Base-by-base conservation (phyloP, 2,113 vertebrate species). In the Chascanopsetta lugubris region DNA sequence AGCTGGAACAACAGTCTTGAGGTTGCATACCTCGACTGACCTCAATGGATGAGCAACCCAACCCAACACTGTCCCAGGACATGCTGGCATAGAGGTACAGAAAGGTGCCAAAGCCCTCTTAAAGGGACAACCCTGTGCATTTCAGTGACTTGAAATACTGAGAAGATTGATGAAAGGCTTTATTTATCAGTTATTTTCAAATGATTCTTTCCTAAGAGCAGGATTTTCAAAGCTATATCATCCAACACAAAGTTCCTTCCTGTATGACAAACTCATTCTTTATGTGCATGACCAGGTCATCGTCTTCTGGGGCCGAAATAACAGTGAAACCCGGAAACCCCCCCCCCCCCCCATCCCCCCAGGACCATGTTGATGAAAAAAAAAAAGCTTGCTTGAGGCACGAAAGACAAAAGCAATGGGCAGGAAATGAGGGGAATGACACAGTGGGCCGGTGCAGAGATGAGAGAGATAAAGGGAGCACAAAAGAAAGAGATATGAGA, bases 221-320 rank as follows among this genome's bases (percentile, higher is more conserved):
- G 49, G 22, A 36, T 30, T 34, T 47, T n/a, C 10, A 49, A 59
- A 66, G 70, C 70, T 60, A 20, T 21, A 49, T 20, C 61, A 43
- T 61, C 51, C 73, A 57, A 22, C 30, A 69, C 17, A 18, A 21
- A 47, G 7, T 20, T 5, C 29, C 38, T 34, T 56, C 6, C 22
- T 12, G 42, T 55, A 70, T 48, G 6, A 47, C 6, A 43, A 68
- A 43, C 34, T 38, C 17, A 42, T 59, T 58, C 5, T n/a, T n/a
- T n/a, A n/a, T 43, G 26, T 80, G 40, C 49, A 65, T 20, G 47
- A 88, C 78, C 74, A 72, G 73, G 57, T 67, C 51, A 80, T 72
- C 67, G 60, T 69, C 80, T 87, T 51, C 54, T 81, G 25, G 64
- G 54, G n/a, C n/a, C 29, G 62, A 68, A 53, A 60, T 79, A 84